Evolutionary conservation across 2,797 vertebrate species (phyloP), one percentile per base, ranked within the genome.

Genomic region (Acanthurus lineatus): DNA sequence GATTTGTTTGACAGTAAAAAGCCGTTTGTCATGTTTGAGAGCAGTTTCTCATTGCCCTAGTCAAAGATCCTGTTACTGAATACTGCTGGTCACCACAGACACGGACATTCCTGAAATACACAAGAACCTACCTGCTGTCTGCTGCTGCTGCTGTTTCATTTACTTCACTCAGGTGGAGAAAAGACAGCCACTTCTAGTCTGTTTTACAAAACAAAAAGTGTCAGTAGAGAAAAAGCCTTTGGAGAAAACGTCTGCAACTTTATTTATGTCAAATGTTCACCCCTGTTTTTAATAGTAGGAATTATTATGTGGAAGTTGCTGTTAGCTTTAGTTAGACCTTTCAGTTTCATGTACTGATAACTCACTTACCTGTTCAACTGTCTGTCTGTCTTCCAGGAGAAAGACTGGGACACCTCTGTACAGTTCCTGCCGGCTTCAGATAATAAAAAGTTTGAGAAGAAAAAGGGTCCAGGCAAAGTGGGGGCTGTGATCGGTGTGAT

Each of bases 351-450:
- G 6, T 69, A 4, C 42, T 47, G 8, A 28, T 69, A 25, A 12
- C 4, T 44, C 7, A 56, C 73, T 68, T 20, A 15, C 6, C 11
- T 4, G 3, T 6, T 2, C 11, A 49, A 28, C 9, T 67, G 12
- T 86, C 7, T 67, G 3, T 40, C 86, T 89, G 20, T 64, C 72
- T 88, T 95, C 81, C 93, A 96, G 95, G 92, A 88, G 38, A 89
- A 76, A 75, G 93, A 95, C 44, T 94, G 93, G 94, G 95, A 94
- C 16, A 64, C 89, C n/a, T 73, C 89, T 0, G 93, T 97, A 82
- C 97, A 97, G 69, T 99, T 99, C 84, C 91, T 99, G 77, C 97
- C 96, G 0, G 96, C 94, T 1, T 94, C 96, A 1, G 95, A 98
- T 44, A 76, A 93, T 83, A 96, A 96, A 92, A 97, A 97, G 79